Base-by-base conservation (phyloP, 2,113 vertebrate species). In the Oplegnathus fasciatus region DNA sequence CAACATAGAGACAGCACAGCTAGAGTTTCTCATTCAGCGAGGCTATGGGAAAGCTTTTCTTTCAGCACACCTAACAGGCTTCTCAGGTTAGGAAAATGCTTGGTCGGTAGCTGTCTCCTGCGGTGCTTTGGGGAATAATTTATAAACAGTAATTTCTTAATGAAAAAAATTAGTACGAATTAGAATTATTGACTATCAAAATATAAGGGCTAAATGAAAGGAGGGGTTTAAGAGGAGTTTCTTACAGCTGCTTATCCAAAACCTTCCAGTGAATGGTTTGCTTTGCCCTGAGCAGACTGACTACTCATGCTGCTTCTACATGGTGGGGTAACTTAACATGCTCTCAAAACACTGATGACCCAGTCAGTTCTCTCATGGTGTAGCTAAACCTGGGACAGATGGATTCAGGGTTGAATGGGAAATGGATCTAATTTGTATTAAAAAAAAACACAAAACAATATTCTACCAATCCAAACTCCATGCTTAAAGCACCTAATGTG, bases 11-110 rank as follows among this genome's bases (percentile, higher is more conserved):
- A 80, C 69, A 72, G 69, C 82, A 77, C 80, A 87, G 88, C 85
- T 89, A 89, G 90, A 88, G 83, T 91, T 94, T 92, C 89, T 86
- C 77, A 74, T 69, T 68, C 76, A 84, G 40, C 9, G 1, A 78
- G 68, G 69, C 71, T 18, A 28, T 40, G 55, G 81, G 55, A 85
- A 84, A 80, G 78, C 71, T 84, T 70, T 84, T 85, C 55, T 88
- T 87, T 78, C 46, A 89, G 42, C 73, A 75, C 75, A 74, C 42
- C 68, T 22, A 84, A 75, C 70, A 60, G 67, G 76, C 83, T 75
- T 64, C 44, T 14, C 73, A 62, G 82, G 75, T 83, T 75, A 57
- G 50, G 68, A 28, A 42, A 60, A 81, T 44, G 17, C 26, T 24
- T 52, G 20, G 55, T 58, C 11, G 28, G n/a, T 61, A 2, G 7